Base-by-base conservation (phyloP, 1,140 invertebrate species). In the Campoletis sonorensis region DNA sequence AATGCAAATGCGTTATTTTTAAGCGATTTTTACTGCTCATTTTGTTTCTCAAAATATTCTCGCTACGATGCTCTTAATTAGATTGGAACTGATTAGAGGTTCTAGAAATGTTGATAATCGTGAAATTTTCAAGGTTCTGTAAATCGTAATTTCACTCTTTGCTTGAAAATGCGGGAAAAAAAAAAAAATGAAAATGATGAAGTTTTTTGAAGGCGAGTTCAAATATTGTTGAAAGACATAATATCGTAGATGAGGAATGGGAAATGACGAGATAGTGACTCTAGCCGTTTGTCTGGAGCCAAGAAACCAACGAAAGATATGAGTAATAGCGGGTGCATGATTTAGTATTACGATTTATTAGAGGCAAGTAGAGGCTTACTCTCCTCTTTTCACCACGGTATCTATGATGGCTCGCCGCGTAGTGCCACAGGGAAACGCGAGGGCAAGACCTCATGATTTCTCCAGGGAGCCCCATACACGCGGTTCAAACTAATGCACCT, bases 321-420 rank as follows among this genome's bases (percentile, higher is more conserved):
- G 88, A 90, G 89, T 91, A 90, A 90, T 90, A 88, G 85, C 84
- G 87, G 89, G 87, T 45, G 40, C 40, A 4, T 86, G 88, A 90
- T 90, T 91, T 88, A 88, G 87, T 90, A 90, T 91, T 91, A 90
- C 87, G 88, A 91, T 91, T 91, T 91, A 91, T 91, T 88, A 90
- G 88, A 86, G 84, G 85, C 86, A 75, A 73, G 49, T 71, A 78
- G 49, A 58, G 54, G 49, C 51, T 45, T 33, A 23, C 45, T 84
- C 85, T 88, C 84, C 79, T 82, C 84, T 85, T 85, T 83, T 80
- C 83, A 81, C 82, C 83, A 75, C 54, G 18, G 21, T 18, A 58
- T 21, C 83, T 79, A 78, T 71, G 79, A 40, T 40, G 64, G 26
- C 70, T 80, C 80, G 79, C 70, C 79, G 83, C 83, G 76, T 80